phyloP scores from a whole-genome alignment of 2,113 vertebrate genomes.

The Casuarius casuarius region DNA sequence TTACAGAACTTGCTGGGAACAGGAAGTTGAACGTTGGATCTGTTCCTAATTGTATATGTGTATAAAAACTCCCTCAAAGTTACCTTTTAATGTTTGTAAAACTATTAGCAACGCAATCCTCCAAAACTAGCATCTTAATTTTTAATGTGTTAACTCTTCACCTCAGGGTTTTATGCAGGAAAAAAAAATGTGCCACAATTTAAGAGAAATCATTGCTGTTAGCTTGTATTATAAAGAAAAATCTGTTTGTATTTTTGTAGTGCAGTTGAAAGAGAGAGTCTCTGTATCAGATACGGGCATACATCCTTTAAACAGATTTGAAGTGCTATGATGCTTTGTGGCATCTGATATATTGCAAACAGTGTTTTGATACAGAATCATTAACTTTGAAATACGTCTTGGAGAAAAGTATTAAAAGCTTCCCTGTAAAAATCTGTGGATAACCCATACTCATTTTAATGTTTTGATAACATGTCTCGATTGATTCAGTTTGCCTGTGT shows the following conservation, averaged over 20 bases:
- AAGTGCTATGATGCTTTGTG: not conserved
- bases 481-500: no score
- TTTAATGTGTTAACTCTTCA: not conserved
- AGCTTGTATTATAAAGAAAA: slow-evolving; percentile 41
- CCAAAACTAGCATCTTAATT: not conserved
- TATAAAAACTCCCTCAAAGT: not conserved
- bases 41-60: not conserved
- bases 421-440: not conserved
- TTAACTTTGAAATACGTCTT: not conserved
- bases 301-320: not conserved
- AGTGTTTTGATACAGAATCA: slow-evolving; percentile 16
- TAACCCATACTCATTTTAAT: not conserved
- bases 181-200: not conserved
- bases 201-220: not conserved
- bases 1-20: not conserved
- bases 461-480: not conserved
- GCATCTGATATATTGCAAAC: not conserved
- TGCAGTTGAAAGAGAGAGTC: not conserved
- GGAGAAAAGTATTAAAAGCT: not conserved
- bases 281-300: not conserved
- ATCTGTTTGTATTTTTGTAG: slow-evolving; percentile 40
- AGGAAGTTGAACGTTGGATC: not conserved
- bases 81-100: slow-evolving; percentile 18
- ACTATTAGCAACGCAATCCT: not conserved
- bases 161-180: slow-evolving; percentile 47